Evolutionary conservation across 2,888 invertebrate genomes (phyloP).

Genomic region (Eugnorisma glareosa): DNA sequence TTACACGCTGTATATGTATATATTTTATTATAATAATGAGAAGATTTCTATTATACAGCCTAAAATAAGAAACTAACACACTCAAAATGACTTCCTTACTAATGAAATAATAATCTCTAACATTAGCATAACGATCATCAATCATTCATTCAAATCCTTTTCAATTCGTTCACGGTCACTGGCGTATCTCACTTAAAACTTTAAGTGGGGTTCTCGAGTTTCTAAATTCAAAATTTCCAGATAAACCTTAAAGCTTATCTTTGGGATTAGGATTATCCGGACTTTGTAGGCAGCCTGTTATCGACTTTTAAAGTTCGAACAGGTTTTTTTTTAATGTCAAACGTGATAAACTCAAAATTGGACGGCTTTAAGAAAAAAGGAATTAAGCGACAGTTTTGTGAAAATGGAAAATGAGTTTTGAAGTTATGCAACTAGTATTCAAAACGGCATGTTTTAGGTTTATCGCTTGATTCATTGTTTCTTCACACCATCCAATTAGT

Average conservation of each 20-base stretch:
- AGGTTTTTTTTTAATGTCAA: conserved; percentile 46
- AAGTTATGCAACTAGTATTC: not conserved
- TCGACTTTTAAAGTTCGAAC: conserved; percentile 53
- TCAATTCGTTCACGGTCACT: conserved; percentile 50
- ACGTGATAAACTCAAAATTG: conserved; percentile 36
- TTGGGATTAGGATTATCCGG: conserved; percentile 58
- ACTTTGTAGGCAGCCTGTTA: conserved; percentile 53
- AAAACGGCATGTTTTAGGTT: not conserved
- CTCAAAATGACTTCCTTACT: not conserved
- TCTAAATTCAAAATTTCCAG: conserved; percentile 57
- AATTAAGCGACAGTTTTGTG: not conserved
- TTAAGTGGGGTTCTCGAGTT: conserved; percentile 54
- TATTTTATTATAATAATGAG: too few relatives aligned
- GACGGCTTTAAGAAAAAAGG: not conserved
- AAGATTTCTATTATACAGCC: too few relatives aligned
- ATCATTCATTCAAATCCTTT: conserved; percentile 53
- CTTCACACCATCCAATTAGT: not conserved
- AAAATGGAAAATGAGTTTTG: not conserved
- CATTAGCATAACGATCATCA: conserved; percentile 26
- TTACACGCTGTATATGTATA: too few relatives aligned
- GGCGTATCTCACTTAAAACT: conserved; percentile 46
- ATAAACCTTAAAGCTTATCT: conserved; percentile 63
- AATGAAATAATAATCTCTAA: conserved; percentile 13
- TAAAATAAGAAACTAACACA: not conserved
- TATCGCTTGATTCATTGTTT: not conserved